Evolutionary conservation across 2,113 vertebrate genomes (phyloP).

Genomic region (Pedetes capensis): DNA sequence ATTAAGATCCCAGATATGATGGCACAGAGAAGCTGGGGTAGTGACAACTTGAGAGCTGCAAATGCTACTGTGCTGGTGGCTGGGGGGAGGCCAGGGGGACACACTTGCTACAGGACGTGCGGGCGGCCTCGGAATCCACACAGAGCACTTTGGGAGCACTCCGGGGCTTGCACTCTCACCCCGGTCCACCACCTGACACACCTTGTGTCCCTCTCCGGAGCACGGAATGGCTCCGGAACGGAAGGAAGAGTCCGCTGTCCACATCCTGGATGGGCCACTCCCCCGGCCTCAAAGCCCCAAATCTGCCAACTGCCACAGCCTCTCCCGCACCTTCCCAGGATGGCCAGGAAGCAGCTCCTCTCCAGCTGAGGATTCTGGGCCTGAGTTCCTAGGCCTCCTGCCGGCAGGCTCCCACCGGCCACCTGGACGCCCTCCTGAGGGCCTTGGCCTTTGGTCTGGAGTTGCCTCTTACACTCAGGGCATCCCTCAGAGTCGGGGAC

Average conservation of each 20-base stretch:
- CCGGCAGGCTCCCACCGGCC: neutral
- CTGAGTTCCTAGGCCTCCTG: fast-evolving
- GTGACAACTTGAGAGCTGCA: neutral
- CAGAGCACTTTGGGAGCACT: neutral
- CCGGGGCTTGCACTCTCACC: neutral
- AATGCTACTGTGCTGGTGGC: fast-evolving
- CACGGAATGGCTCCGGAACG: neutral
- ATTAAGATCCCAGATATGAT: slow-evolving; percentile 53
- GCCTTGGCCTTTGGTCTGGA: neutral
- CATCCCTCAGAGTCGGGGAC: neutral
- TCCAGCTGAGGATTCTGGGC: neutral
- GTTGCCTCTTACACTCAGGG: too few relatives aligned
- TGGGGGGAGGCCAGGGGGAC: neutral
- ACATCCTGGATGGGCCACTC: neutral
- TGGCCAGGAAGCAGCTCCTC: neutral
- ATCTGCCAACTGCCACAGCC: too few relatives aligned
- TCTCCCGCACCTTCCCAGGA: neutral
- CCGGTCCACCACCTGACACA: neutral
- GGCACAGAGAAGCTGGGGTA: neutral
- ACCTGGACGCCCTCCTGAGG: neutral
- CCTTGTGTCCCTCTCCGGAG: neutral
- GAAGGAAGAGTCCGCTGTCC: neutral
- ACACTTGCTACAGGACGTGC: neutral
- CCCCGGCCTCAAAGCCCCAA: neutral
- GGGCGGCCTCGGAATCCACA: neutral